Percentiles rank a stretch among this genome's conserved stretches.
phyloP scores from a whole-genome alignment of 2,113 vertebrate species.

The Peromyscus californicus region DNA sequence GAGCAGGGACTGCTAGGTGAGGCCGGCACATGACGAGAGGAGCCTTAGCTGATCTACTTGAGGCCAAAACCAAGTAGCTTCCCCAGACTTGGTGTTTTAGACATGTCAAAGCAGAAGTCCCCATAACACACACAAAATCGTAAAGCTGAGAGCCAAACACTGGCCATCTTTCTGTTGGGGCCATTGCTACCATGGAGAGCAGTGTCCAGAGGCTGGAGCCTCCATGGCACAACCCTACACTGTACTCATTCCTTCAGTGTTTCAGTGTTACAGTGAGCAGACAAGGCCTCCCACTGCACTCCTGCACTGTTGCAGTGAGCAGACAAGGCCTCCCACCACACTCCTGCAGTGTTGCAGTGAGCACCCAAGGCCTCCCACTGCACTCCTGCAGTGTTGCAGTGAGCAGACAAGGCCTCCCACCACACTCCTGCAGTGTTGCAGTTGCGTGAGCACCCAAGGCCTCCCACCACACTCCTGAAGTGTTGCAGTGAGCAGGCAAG shows the following conservation, averaged over 20 bases:
- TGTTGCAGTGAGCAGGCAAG: neutral
- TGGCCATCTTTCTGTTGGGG: neutral
- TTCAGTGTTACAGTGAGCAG: neutral
- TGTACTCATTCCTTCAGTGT: neutral
- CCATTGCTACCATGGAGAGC: neutral
- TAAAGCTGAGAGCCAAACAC: neutral
- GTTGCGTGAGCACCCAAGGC: neutral
- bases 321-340: neutral
- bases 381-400: neutral
- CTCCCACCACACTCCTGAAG: too few relatives aligned
- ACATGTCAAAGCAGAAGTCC: neutral
- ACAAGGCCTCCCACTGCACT: neutral
- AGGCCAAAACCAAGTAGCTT: neutral
- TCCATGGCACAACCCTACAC: neutral
- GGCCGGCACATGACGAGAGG: neutral
- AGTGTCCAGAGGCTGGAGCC: neutral
- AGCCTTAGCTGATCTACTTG: neutral
- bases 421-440: neutral
- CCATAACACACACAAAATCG: neutral
- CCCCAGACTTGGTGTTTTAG: neutral
- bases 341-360: neutral
- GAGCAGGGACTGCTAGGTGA: neutral
- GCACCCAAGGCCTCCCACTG: accelerated
- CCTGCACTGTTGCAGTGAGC: neutral
- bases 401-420: accelerated